phyloP scores from a whole-genome alignment of 2,797 vertebrate species.

The Lagodon rhomboides region DNA sequence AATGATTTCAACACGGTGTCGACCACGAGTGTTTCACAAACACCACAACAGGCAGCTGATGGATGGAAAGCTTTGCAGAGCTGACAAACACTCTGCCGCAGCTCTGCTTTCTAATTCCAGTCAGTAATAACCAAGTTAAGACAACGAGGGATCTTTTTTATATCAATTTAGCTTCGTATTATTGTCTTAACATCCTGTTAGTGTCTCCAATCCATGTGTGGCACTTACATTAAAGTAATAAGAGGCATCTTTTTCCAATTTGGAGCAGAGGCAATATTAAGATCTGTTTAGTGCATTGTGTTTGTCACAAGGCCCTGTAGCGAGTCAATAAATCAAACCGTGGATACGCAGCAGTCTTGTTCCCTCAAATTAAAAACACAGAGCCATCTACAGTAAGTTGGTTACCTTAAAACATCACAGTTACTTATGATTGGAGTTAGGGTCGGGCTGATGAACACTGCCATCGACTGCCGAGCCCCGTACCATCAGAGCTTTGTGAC shows the following conservation, averaged over 20 bases:
- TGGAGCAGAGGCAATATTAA: constrained; percentile 20
- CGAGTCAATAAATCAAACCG: constrained; percentile 17
- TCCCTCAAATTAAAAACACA: constrained; percentile 8
- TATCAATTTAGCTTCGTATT: not conserved
- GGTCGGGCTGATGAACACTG: too few relatives aligned
- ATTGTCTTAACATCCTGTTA: not conserved
- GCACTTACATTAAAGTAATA: constrained; percentile 2
- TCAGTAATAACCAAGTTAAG: not conserved
- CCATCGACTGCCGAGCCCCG: too few relatives aligned
- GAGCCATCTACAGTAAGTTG: not conserved
- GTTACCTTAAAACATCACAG: not conserved
- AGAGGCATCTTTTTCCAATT: constrained; percentile 11
- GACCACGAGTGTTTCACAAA: not conserved
- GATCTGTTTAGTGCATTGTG: not conserved
- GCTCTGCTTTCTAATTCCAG: not conserved
- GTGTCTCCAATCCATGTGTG: not conserved
- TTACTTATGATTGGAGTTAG: constrained; percentile 16
- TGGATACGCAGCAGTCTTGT: constrained; percentile 6
- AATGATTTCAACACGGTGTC: constrained; percentile 2
- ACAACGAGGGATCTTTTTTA: not conserved
- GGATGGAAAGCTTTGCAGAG: not conserved
- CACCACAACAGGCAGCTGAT: not conserved
- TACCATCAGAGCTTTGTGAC: too few relatives aligned
- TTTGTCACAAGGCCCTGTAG: constrained; percentile 11
- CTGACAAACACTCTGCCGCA: not conserved